These are phyloP conservation scores for Phataginus tetradactyla DNA, from an alignment of 2,797 vertebrate genomes.

Conservation along the genomic window DNA sequence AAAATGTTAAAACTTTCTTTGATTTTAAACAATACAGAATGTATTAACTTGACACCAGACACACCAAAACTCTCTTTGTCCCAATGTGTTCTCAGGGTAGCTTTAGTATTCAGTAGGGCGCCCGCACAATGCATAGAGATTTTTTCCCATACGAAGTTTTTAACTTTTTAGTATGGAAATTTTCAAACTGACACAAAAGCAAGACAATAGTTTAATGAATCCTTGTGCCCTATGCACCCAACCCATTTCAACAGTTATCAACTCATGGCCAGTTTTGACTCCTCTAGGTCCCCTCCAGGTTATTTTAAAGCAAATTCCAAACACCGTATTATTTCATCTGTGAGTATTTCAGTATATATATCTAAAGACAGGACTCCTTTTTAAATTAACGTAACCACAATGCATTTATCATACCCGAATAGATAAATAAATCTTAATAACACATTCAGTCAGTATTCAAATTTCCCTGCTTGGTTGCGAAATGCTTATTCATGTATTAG, in stretches of 20 bases:
- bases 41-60: not conserved
- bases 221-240: not conserved
- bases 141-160: not conserved
- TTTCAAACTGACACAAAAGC: not conserved
- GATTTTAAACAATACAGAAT: conserved; percentile 6
- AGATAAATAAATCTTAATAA: not conserved
- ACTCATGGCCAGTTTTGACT: not conserved
- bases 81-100: not conserved
- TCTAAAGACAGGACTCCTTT: not conserved
- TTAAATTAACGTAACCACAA: not conserved
- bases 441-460: not conserved
- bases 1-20: conserved; percentile 39
- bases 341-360: not conserved
- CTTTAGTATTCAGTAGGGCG: not conserved
- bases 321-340: not conserved
- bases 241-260: not conserved
- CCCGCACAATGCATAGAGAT: not conserved
- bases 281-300: not conserved
- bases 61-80: not conserved
- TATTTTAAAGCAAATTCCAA: conserved; percentile 13
- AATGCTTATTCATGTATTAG: not conserved
- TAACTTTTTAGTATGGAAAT: not conserved
- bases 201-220: not conserved
- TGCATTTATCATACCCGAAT: not conserved
- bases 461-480: not conserved